Evolutionary conservation across 2,113 vertebrate genomes (phyloP).

Genomic region (Alosa alosa): DNA sequence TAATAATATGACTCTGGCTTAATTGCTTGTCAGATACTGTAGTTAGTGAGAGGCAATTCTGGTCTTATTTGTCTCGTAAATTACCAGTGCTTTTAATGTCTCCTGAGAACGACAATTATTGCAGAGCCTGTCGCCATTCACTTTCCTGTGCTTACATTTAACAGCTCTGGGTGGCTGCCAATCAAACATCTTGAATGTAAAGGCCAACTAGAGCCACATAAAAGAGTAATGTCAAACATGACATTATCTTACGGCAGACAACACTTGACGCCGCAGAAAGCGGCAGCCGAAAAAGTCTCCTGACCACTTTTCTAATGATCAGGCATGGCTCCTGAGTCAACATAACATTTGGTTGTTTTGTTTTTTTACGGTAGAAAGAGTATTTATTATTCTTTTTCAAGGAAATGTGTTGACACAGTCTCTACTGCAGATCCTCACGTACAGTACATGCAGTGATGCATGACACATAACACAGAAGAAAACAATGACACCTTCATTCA

Average conservation of each 20-base stretch:
- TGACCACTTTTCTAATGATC: background rate
- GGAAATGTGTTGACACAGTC: no score
- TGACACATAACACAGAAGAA: no score
- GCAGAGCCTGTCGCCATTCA: constrained; percentile 40
- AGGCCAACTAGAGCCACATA: constrained; percentile 30
- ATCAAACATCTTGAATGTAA: constrained; percentile 51
- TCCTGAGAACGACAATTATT: constrained; percentile 51
- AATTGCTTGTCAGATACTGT: constrained; percentile 56
- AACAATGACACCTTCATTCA: no score
- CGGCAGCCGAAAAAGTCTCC: background rate
- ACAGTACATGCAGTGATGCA: no score
- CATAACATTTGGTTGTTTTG: background rate
- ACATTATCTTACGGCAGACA: background rate
- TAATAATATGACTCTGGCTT: constrained; percentile 39
- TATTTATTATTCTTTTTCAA: no score
- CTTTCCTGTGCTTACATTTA: constrained; percentile 42
- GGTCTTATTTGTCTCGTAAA: constrained; percentile 44
- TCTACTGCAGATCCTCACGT: no score
- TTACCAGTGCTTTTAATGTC: constrained; percentile 27
- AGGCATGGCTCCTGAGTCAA: background rate
- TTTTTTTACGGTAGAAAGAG: no score
- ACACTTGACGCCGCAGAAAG: background rate
- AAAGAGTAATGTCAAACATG: constrained; percentile 47
- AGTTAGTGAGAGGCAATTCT: constrained; percentile 41
- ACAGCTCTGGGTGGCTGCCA: constrained; percentile 54